Base-by-base conservation (phyloP, 2,113 vertebrate species). In the Strigops habroptila region DNA sequence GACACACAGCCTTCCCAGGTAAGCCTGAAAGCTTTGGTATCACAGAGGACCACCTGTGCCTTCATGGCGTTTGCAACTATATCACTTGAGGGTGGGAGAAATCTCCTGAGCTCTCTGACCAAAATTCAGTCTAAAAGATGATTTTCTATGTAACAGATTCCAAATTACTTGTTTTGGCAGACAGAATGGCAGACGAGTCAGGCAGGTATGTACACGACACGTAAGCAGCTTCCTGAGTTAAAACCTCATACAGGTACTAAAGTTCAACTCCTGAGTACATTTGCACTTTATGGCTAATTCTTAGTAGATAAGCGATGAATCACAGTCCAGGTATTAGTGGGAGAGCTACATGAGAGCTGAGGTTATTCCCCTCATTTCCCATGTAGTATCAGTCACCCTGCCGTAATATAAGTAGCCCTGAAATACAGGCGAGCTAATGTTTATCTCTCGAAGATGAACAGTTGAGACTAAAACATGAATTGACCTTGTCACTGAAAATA, bases 281-380 rank as follows among this genome's bases (percentile, higher is more conserved):
- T 88, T 92, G 75, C 28, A 71, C 70, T 93, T 80, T 80, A 91
- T 49, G 31, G 63, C 52, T 82, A 87, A 78, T 95, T 86, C 90
- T 82, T 31, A 75, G 65, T 25, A 95, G 95, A 91, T 95, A 95
- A 94, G 75, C 76, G 91, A 88, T 93, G 90, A 97, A 73, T 91
- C 94, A 96, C 17, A 19, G 31, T 22, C 17, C 81, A 83, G 39
- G 23, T n/a, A 71, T 57, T 82, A 83, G 44, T 31, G 48, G 75
- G 68, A 93, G 10, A 37, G 60, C n/a, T 60, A 75, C 63, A 71
- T 1, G 18, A 71, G 18, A 68, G 18, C 16, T 49, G 86, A 78
- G 55, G 69, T 87, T 55, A 62, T 28, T 74, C 39, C 37, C 9
- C 55, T 23, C 12, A 14, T 13, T n/a, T 74, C 33, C 6, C 39